These are phyloP conservation scores for Mesorhabditis belari DNA, from an alignment of 2,888 invertebrate species.

Conservation along the genomic window DNA sequence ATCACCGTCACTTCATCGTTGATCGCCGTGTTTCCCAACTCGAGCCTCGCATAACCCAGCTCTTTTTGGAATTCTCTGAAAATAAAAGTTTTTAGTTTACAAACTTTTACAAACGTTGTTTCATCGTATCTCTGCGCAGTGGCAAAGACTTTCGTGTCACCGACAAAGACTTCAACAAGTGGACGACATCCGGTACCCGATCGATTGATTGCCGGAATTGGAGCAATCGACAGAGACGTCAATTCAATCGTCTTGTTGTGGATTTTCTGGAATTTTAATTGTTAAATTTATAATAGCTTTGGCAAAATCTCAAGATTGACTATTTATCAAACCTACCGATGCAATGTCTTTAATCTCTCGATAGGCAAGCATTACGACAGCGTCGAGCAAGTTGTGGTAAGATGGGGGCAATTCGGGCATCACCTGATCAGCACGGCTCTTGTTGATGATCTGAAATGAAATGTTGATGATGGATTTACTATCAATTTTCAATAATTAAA, in stretches of 20 bases:
- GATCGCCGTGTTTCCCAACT: constrained; percentile 69
- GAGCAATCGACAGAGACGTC: constrained; percentile 73
- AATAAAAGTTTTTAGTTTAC: background rate
- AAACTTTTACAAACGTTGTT: constrained; percentile 61
- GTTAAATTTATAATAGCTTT: too few species aligned
- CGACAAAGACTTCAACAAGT: constrained; percentile 81
- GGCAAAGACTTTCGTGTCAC: constrained; percentile 58
- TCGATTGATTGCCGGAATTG: constrained; percentile 76
- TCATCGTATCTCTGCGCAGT: constrained; percentile 84
- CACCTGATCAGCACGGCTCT: background rate
- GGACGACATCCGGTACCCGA: constrained; percentile 80
- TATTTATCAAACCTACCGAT: too few species aligned
- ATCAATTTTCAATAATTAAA: too few species aligned
- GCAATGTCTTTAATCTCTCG: background rate
- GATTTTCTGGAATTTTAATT: constrained; percentile 59
- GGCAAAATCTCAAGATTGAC: too few species aligned
- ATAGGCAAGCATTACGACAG: background rate
- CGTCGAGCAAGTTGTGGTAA: background rate
- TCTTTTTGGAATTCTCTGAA: constrained; percentile 36
- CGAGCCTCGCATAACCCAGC: constrained; percentile 59
- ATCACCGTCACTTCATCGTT: constrained; percentile 77
- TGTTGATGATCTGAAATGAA: background rate
- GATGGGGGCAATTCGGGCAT: background rate
- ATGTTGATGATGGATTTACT: too few species aligned
- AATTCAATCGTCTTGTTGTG: constrained; percentile 78